A percentile compares a stretch with the other conserved stretches of the same genome.
phyloP scores from a whole-genome alignment of 1,140 invertebrate genomes.

The Aphis gossypii region DNA sequence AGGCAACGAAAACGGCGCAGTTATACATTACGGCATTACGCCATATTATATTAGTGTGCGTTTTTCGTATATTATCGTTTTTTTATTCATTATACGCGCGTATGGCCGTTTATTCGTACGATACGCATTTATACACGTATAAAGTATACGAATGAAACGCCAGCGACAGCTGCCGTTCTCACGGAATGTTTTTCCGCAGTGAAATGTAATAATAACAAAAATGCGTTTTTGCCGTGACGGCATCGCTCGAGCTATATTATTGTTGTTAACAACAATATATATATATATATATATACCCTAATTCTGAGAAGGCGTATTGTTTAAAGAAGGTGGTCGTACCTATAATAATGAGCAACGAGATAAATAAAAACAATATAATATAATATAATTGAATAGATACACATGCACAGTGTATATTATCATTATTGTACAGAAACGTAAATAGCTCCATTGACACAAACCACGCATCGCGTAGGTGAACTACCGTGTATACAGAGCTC shows the following conservation, averaged over 20 bases:
- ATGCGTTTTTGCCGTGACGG: background rate
- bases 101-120: background rate
- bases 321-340: background rate
- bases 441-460: background rate
- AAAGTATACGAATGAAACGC: background rate
- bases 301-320: background rate
- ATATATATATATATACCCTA: background rate
- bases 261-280: background rate
- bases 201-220: conserved; percentile 29
- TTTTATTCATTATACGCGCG: conserved; percentile 10
- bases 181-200: background rate
- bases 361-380: background rate
- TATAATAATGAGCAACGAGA: background rate
- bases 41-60: background rate
- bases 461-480: background rate
- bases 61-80: conserved; percentile 34
- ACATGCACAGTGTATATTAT: background rate
- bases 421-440: background rate
- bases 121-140: background rate
- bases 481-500: background rate
- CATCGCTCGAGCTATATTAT: background rate
- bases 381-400: background rate
- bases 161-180: conserved; percentile 20
- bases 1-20: background rate
- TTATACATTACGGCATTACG: background rate